Percentiles rank a stretch among this genome's conserved stretches.
Evolutionary conservation across 1,140 invertebrate species (phyloP).

Genomic region (Pantala flavescens): DNA sequence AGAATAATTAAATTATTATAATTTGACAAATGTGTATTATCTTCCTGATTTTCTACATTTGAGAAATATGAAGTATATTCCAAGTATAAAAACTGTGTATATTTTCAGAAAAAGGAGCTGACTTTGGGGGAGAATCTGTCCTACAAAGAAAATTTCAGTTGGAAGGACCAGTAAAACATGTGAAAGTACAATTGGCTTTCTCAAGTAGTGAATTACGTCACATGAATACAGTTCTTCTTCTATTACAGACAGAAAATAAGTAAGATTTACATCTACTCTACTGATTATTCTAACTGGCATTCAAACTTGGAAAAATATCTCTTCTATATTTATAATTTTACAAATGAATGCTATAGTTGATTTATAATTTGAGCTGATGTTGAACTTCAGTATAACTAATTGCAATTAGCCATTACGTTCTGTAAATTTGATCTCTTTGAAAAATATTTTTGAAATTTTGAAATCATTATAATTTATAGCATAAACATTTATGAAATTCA

Average conservation of each 20-base stretch:
- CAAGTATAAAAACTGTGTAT: background rate
- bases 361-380: too few relatives aligned
- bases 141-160: conserved; percentile 63
- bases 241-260: conserved; percentile 73
- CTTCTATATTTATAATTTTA: conserved; percentile 8
- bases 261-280: conserved; percentile 32
- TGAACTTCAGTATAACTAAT: too few relatives aligned
- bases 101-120: conserved; percentile 68
- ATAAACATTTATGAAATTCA: too few relatives aligned
- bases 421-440: too few relatives aligned
- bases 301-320: background rate
- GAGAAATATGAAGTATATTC: background rate
- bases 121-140: conserved; percentile 75
- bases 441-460: too few relatives aligned
- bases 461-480: too few relatives aligned
- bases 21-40: conserved; percentile 16
- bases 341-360: too few relatives aligned
- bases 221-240: conserved; percentile 59
- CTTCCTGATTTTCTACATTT: background rate
- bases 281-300: conserved; percentile 2
- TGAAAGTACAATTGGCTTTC: conserved; percentile 67
- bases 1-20: too few relatives aligned
- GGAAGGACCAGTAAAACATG: conserved; percentile 54
- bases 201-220: conserved; percentile 65
- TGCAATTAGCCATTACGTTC: too few relatives aligned